A percentile compares a stretch with the other conserved stretches of the same genome.
Conservation (phyloP, 2,797 vertebrate genomes). For the Centroberyx gerrardi region DNA sequence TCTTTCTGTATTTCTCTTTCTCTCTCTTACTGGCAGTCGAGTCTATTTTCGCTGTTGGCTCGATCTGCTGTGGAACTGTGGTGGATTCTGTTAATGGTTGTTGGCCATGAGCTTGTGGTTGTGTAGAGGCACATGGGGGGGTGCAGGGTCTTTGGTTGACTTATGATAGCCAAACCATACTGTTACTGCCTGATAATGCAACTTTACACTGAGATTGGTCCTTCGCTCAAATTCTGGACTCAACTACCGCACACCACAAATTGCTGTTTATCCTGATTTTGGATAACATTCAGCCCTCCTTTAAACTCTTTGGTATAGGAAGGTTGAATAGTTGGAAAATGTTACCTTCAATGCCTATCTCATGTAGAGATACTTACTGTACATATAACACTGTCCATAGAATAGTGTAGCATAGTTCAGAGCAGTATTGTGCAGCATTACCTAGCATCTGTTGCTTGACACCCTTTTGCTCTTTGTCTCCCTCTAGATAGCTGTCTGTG, state of each 20-base stretch:
- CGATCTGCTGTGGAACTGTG: constrained; percentile 28
- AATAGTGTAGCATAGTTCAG: not conserved
- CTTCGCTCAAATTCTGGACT: constrained; percentile 43
- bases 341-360: not conserved
- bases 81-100: constrained; percentile 8
- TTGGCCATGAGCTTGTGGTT: constrained; percentile 29
- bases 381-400: not conserved
- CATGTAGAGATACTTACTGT: not conserved
- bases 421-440: not conserved
- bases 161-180: constrained; percentile 54
- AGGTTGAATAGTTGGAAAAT: not conserved
- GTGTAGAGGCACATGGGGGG: constrained; percentile 7
- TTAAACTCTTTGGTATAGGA: constrained; percentile 16
- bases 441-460: not conserved
- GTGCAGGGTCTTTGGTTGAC: constrained; percentile 29
- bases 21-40: constrained; percentile 9
- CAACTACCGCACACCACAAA: constrained; percentile 48
- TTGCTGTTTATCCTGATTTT: constrained; percentile 37
- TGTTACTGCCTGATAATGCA: constrained; percentile 20
- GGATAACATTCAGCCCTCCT: constrained; percentile 18
- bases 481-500: constrained; percentile 34
- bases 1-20: not conserved
- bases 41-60: constrained; percentile 28
- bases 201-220: constrained; percentile 36
- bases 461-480: constrained; percentile 19